These are phyloP conservation scores for Cardiocondyla obscurior DNA, from an alignment of 1,140 invertebrate species.

Conservation along the genomic window DNA sequence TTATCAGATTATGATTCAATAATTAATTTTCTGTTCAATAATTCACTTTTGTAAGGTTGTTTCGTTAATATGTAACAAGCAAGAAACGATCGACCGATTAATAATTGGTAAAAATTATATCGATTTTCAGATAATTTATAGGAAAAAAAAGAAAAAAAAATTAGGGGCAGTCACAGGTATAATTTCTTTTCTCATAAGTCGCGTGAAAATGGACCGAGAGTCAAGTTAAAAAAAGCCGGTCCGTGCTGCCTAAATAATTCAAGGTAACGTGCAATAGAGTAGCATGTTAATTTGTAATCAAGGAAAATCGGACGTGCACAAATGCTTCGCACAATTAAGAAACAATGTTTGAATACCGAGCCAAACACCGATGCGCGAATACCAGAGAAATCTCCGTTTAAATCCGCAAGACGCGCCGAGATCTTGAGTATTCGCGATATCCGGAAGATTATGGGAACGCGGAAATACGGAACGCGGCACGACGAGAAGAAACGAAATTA, in stretches of 20 bases:
- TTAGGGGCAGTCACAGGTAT: background rate
- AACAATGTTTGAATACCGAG: constrained; percentile 69
- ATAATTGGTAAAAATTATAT: background rate
- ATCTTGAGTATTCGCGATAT: constrained; percentile 14
- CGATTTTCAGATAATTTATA: background rate
- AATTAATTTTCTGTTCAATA: background rate
- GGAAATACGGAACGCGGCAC: background rate
- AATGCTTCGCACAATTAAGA: constrained; percentile 73
- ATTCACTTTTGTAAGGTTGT: background rate
- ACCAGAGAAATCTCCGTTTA: constrained; percentile 45
- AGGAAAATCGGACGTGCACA: constrained; percentile 61
- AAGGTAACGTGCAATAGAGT: constrained; percentile 63
- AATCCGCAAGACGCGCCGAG: background rate
- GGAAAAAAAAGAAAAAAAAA: background rate
- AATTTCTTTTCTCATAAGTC: background rate
- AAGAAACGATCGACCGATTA: background rate
- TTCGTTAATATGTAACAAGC: background rate
- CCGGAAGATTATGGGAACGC: background rate
- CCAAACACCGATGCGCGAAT: constrained; percentile 57
- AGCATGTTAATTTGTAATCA: constrained; percentile 58
- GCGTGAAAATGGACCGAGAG: constrained; percentile 48
- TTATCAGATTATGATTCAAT: background rate
- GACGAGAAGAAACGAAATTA: background rate
- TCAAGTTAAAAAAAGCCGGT: constrained; percentile 38
- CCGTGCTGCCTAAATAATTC: constrained; percentile 65